Evolutionary conservation across 2,888 invertebrate species (phyloP).

Genomic region (Ferrisia virgata): DNA sequence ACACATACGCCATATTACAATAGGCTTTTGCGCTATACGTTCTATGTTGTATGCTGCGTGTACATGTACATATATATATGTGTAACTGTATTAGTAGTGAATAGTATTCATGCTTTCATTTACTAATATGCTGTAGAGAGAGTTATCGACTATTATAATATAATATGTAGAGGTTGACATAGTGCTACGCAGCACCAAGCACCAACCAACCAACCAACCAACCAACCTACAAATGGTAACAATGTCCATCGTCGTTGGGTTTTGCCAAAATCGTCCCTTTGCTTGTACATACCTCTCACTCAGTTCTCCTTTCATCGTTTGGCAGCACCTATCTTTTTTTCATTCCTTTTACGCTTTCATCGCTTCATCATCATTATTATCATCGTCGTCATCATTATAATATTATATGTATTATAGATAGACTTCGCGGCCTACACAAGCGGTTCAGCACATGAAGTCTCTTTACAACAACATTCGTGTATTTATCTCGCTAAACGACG

Average conservation of each 20-base stretch:
- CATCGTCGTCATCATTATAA: too few species aligned
- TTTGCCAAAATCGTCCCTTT: background rate
- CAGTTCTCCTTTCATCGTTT: background rate
- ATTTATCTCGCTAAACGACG: too few species aligned
- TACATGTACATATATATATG: background rate
- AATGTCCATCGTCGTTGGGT: background rate
- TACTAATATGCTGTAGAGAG: background rate
- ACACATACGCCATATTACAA: background rate
- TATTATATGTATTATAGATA: too few species aligned
- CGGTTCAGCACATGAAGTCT: too few species aligned
- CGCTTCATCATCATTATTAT: too few species aligned
- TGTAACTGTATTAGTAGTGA: background rate
- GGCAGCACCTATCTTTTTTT: background rate
- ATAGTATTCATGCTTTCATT: background rate
- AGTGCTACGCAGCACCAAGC: too few species aligned
- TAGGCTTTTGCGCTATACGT: background rate
- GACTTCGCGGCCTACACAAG: too few species aligned
- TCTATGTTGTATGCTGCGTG: background rate
- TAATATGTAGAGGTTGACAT: too few species aligned
- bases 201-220: too few species aligned
- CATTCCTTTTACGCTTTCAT: background rate
- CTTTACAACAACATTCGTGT: too few species aligned
- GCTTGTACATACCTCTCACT: background rate
- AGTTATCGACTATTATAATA: too few species aligned
- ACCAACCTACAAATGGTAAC: constrained; percentile 32